These are phyloP conservation scores for Pelecanoides urinatrix DNA, from an alignment of 2,113 vertebrate genomes.

Conservation along the genomic window DNA sequence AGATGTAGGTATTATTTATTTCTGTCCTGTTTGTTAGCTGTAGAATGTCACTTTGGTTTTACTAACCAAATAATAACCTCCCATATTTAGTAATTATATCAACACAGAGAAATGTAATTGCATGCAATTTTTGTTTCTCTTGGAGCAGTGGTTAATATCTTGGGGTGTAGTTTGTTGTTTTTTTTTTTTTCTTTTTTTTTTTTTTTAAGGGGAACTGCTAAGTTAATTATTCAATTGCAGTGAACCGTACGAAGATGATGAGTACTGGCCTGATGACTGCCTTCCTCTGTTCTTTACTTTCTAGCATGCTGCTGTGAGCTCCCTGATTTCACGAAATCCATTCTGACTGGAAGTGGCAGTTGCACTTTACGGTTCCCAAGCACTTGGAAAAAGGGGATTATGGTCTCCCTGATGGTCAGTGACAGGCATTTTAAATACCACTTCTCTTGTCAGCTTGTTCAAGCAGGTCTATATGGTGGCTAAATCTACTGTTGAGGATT, in stretches of 20 bases:
- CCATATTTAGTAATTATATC: not conserved
- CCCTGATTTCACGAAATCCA: not conserved
- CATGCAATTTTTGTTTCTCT: not conserved
- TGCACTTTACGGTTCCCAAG: not conserved
- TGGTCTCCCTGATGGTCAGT: not conserved
- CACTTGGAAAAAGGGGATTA: not conserved
- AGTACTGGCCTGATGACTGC: not conserved
- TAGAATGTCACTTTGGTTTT: not conserved
- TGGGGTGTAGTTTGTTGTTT: not conserved
- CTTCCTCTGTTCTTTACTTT: not conserved
- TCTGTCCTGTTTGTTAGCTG: not conserved
- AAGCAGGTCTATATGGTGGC: not conserved
- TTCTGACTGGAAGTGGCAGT: not conserved
- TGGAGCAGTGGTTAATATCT: not conserved
- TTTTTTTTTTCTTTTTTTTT: not conserved
- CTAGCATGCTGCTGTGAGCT: not conserved
- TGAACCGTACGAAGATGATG: not conserved
- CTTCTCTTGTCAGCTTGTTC: not conserved
- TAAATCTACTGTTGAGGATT: not conserved
- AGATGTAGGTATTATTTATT: not conserved
- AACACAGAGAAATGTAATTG: not conserved
- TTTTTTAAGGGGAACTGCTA: not conserved
- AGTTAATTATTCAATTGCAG: not conserved
- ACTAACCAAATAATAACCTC: not conserved
- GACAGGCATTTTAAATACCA: not conserved